Percentiles rank a stretch among this genome's conserved stretches.
Conservation (phyloP, 2,113 vertebrate species). For the Trachemys scripta region DNA sequence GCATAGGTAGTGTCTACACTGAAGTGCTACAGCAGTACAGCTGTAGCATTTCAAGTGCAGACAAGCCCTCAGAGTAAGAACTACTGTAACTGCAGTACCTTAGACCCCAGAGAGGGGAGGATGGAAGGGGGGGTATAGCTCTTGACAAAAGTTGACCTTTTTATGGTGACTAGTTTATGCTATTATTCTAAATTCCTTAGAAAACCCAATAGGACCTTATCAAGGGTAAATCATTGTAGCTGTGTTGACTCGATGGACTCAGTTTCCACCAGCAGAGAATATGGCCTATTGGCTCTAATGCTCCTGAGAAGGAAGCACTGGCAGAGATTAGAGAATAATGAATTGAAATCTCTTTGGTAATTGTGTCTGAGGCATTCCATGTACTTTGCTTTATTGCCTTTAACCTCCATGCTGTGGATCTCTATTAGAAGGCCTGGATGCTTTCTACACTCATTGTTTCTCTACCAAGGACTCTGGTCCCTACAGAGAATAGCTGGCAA, state of each 20-base stretch:
- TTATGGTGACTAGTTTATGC: neutral
- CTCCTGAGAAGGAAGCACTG: neutral
- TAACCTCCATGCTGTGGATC: neutral
- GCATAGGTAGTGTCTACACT: neutral
- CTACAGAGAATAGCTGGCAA: neutral
- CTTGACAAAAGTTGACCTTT: neutral
- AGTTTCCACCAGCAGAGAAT: neutral
- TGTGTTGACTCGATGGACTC: neutral
- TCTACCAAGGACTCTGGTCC: neutral
- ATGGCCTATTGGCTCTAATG: neutral
- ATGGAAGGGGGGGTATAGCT: neutral
- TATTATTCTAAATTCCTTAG: neutral
- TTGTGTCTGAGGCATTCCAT: neutral
- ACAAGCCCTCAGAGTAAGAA: neutral
- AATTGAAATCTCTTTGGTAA: constrained; percentile 39
- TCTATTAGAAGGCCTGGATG: neutral
- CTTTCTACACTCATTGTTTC: neutral
- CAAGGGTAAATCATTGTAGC: constrained; percentile 17
- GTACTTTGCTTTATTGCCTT: neutral
- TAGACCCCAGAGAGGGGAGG: neutral
- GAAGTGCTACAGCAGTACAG: too few relatives aligned
- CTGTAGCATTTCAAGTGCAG: neutral
- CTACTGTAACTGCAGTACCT: neutral
- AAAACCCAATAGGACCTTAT: neutral
- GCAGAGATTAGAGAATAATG: constrained; percentile 36